Base-by-base conservation (phyloP, 2,797 vertebrate genomes). In the Anableps anableps region DNA sequence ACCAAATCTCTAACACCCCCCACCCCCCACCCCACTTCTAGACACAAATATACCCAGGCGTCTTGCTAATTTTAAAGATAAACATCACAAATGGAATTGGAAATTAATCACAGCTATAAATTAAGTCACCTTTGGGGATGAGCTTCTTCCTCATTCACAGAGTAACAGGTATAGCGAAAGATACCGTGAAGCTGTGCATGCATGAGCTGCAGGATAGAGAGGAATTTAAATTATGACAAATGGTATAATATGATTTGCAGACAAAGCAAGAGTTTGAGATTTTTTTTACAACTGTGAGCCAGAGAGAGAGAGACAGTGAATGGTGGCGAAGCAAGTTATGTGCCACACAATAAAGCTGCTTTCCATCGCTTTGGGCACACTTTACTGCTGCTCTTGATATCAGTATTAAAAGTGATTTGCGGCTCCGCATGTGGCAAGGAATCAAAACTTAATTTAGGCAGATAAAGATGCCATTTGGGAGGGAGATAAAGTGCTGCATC, bases 391-490 rank as follows among this genome's bases (percentile, higher is more conserved):
- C 95, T 95, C 94, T 93, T 94, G 94, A 96, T 96, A 96, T 95
- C 91, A 88, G 94, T 92, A 95, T 95, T 96, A 96, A 96, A 96
- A 96, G 94, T 96, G 96, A 96, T 96, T 96, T 96, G 96, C 90
- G 26, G 93, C 94, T 79, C 95, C 95, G 92, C 96, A 96, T 96
- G 96, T 96, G 95, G 95, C 95, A 94, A 95, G 94, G 96, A 96
- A 96, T 96, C 96, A 96, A 96, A 96, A 96, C 95, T 96, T 96
- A 93, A 96, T 96, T 96, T 96, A 94, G 93, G 95, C 95, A 96
- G 96, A 96, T 96, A 96, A 96, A 96, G 96, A 96, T 96, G 96
- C 95, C 95, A 96, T 96, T 96, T 95, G 93, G 92, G 92, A 84
- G 84, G 83, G 94, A 95, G 96, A 96, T 96, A 96, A 96, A 96